These are phyloP conservation scores for Mechanitis messenoides DNA, from an alignment of 2,888 invertebrate genomes.

Conservation along the genomic window DNA sequence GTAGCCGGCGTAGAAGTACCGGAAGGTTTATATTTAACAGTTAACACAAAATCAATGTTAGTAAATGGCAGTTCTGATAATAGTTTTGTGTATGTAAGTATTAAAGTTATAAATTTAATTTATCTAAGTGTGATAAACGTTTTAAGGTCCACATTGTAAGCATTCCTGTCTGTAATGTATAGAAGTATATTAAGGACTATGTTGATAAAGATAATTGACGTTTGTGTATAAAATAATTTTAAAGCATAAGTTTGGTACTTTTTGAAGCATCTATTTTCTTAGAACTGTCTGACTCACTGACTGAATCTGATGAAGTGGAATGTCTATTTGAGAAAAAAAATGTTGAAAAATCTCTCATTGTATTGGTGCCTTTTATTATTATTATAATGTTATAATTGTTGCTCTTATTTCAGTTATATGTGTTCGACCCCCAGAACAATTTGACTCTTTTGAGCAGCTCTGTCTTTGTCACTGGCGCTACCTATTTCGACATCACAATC, in stretches of 20 bases:
- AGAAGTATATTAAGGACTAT: too few species aligned
- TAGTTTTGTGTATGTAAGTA: slow-evolving; percentile 42
- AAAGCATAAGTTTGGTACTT: too few species aligned
- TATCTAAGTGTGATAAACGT: neutral
- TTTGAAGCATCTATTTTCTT: too few species aligned
- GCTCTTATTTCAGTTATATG: slow-evolving; percentile 41
- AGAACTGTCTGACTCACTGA: too few species aligned
- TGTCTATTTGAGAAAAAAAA: too few species aligned
- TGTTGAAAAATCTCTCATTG: neutral
- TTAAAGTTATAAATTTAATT: neutral
- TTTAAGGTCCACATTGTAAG: too few species aligned
- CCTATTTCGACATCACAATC: slow-evolving; percentile 50
- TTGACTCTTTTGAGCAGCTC: slow-evolving; percentile 44
- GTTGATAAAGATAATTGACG: too few species aligned
- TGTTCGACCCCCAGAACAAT: slow-evolving; percentile 40
- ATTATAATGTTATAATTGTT: neutral
- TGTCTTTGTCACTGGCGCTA: slow-evolving; percentile 38
- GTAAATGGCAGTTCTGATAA: slow-evolving; percentile 31
- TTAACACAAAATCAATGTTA: slow-evolving; percentile 35
- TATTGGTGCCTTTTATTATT: neutral
- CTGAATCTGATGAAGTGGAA: too few species aligned
- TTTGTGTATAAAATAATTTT: too few species aligned
- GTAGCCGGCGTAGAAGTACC: slow-evolving; percentile 43
- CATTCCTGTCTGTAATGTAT: too few species aligned
- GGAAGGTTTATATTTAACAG: slow-evolving; percentile 46